Evolutionary conservation across 2,797 vertebrate genomes (phyloP).

Genomic region (Choloepus didactylus): DNA sequence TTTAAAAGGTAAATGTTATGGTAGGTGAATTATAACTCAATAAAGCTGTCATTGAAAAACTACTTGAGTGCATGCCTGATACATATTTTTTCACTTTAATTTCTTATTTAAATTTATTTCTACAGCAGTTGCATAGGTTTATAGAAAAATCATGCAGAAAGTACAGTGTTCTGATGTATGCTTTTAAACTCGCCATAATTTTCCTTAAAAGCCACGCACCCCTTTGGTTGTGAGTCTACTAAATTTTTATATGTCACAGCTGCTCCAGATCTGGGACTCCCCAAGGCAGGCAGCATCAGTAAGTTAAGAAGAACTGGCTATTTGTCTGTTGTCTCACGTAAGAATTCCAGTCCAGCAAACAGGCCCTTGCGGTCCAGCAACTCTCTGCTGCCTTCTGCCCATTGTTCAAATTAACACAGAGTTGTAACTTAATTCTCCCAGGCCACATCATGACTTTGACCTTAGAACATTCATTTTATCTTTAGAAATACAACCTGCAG

Average conservation of each 20-base stretch:
- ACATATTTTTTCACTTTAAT: not conserved
- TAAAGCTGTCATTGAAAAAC: not conserved
- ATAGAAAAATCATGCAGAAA: too few relatives aligned
- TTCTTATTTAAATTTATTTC: too few relatives aligned
- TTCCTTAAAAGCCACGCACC: not conserved
- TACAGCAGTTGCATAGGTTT: too few relatives aligned
- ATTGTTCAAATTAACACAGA: not conserved
- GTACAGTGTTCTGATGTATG: too few relatives aligned
- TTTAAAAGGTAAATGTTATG: not conserved
- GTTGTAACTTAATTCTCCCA: not conserved
- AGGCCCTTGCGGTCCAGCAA: too few relatives aligned
- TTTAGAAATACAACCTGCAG: not conserved
- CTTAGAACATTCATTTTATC: not conserved
- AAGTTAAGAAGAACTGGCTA: fast-evolving
- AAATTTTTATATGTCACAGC: too few relatives aligned
- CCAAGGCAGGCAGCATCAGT: too few relatives aligned
- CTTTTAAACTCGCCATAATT: not conserved
- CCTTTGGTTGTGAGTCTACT: not conserved
- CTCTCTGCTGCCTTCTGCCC: not conserved
- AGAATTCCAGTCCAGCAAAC: not conserved
- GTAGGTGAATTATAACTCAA: not conserved
- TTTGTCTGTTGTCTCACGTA: not conserved
- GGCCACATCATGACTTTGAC: not conserved
- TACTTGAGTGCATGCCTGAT: not conserved
- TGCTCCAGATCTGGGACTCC: not conserved